Evolutionary conservation across 2,797 vertebrate species (phyloP).

Genomic region (Schizopygopsis pylzovi): DNA sequence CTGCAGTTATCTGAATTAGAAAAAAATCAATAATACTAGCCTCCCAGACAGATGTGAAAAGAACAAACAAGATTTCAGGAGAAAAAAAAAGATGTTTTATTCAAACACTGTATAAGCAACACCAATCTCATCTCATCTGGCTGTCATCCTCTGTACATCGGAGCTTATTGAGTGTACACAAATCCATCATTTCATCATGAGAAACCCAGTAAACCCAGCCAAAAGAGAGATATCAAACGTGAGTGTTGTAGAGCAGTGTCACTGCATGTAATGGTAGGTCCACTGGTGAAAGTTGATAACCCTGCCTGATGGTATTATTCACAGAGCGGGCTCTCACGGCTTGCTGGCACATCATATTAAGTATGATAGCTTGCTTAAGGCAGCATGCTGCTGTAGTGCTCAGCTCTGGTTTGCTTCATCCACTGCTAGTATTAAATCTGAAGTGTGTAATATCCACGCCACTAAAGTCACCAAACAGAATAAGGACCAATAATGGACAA

Average conservation of each 20-base stretch:
- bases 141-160: neutral
- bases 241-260: constrained; percentile 34
- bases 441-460: neutral
- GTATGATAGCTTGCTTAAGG: constrained; percentile 57
- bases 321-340: constrained; percentile 42
- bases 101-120: neutral
- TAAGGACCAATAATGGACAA: neutral
- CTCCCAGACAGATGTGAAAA: neutral
- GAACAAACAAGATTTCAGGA: neutral
- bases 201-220: neutral
- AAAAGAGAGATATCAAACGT: constrained; percentile 27
- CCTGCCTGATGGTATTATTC: constrained; percentile 59
- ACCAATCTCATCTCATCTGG: neutral
- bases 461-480: constrained; percentile 4
- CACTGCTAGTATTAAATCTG: neutral
- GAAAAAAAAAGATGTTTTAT: neutral
- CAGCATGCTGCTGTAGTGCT: constrained; percentile 50
- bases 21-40: neutral
- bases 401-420: constrained; percentile 43
- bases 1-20: neutral
- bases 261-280: constrained; percentile 53
- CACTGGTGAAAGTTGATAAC: constrained; percentile 57
- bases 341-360: constrained; percentile 61
- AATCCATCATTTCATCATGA: constrained; percentile 6
- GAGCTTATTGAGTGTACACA: neutral